These are phyloP conservation scores for Hozukius guyotensis DNA, from an alignment of 2,797 vertebrate genomes.

Conservation along the genomic window DNA sequence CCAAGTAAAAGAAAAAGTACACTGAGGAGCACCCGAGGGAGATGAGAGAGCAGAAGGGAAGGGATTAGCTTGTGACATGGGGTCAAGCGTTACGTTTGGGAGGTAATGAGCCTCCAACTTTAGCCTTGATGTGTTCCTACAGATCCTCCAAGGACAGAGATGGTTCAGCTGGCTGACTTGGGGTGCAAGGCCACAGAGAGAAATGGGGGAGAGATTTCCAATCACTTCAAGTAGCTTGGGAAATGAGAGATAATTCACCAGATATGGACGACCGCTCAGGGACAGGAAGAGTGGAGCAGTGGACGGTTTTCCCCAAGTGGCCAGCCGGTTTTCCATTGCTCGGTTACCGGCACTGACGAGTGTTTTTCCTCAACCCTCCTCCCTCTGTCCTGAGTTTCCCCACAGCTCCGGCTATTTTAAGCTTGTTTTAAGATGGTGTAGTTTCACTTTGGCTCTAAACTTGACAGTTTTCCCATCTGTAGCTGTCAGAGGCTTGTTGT, in stretches of 20 bases:
- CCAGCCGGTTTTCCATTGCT: constrained; percentile 66
- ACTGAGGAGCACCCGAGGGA: constrained; percentile 40
- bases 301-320: constrained; percentile 58
- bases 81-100: constrained; percentile 52
- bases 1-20: constrained; percentile 42
- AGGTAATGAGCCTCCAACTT: constrained; percentile 56
- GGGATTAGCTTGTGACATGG: constrained; percentile 50
- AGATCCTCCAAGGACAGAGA: constrained; percentile 41
- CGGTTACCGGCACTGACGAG: constrained; percentile 46
- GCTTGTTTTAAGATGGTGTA: constrained; percentile 53
- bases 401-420: constrained; percentile 70
- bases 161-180: constrained; percentile 31
- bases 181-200: constrained; percentile 29
- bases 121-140: constrained; percentile 49
- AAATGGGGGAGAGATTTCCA: constrained; percentile 48
- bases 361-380: constrained; percentile 63
- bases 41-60: constrained; percentile 39
- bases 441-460: constrained; percentile 56
- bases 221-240: constrained; percentile 51
- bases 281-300: constrained; percentile 35
- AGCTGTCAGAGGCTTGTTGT: constrained; percentile 24
- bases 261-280: constrained; percentile 41
- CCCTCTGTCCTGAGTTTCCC: constrained; percentile 54
- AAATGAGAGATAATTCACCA: constrained; percentile 58
- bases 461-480: constrained; percentile 50